Base-by-base conservation (phyloP, 2,888 invertebrate genomes). In the Euplagia quadripunctaria region DNA sequence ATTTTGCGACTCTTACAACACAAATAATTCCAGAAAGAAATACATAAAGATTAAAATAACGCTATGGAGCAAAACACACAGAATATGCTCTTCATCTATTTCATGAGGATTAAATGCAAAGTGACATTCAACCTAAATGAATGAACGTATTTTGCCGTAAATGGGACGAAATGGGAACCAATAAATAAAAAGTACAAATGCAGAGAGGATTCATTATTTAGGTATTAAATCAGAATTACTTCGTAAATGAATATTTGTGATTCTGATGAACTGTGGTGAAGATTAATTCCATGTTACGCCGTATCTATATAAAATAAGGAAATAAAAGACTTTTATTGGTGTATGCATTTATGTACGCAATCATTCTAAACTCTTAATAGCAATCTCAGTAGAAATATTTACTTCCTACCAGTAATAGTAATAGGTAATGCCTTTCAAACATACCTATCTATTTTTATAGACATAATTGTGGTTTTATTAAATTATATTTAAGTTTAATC, bases 181-280 rank as follows among this genome's bases (percentile, higher is more conserved):
- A 71, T 78, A 75, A 80, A 67, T 72, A 58, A 71, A 78, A 75
- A 71, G 72, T 61, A 61, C 16, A 71, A 66, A 72, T 76, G 72
- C 75, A 71, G 71, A 70, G 49, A 71, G 75, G 52, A 73, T 77
- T 70, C 67, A 77, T 76, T 70, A 73, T 71, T 72, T 68, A 61
- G 41, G 9, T 49, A 77, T 55, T 68, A 70, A 17, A 46, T 70
- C 17, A 46, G 6, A 17, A 14, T 14, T 55, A 9, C 72, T 67
- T 69, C 68, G 52, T 42, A n/a, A 43, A 68, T n/a, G 70, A 51
- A 49, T 58, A 31, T 31, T 58, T 31, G 58, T 58, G 58, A 12
- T 31, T 4, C 12, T 58, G 20, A 20, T 31, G 20, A 31, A 58
- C 58, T 31, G 20, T 12, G 68, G 58, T 67, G 20, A 52, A 51